These are phyloP conservation scores for Catostomus latipinnis DNA, from an alignment of 2,797 vertebrate genomes.

Conservation along the genomic window DNA sequence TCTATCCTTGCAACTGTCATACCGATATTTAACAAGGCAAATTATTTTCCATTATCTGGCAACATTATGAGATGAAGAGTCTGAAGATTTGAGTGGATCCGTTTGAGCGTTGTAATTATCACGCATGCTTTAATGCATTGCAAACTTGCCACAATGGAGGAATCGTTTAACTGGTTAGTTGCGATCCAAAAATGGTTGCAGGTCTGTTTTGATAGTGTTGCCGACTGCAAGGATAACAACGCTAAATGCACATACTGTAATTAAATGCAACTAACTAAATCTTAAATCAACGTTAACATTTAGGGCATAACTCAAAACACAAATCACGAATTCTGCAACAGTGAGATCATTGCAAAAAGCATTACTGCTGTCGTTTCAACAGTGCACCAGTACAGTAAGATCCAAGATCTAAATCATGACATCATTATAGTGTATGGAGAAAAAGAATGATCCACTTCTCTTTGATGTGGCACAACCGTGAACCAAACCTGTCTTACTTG, in stretches of 20 bases:
- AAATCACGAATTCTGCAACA: conserved; percentile 11
- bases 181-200: no score
- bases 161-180: not conserved
- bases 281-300: conserved; percentile 30
- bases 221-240: no score
- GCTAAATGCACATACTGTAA: no score
- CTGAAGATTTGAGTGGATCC: not conserved
- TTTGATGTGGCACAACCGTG: conserved; percentile 21
- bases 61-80: not conserved
- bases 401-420: conserved; percentile 11
- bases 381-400: not conserved
- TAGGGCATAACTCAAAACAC: conserved; percentile 13
- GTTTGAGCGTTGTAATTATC: conserved; percentile 9
- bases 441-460: not conserved
- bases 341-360: not conserved
- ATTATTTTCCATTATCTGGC: conserved; percentile 1
- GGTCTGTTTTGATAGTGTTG: no score
- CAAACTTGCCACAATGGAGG: not conserved
- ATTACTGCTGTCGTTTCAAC: not conserved
- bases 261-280: no score
- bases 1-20: not conserved
- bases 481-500: not conserved
- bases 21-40: conserved; percentile 11
- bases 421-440: not conserved
- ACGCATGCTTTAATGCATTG: conserved; percentile 12